Conservation (phyloP, 2,888 invertebrate genomes). For the Ecliptopera silaceata region DNA sequence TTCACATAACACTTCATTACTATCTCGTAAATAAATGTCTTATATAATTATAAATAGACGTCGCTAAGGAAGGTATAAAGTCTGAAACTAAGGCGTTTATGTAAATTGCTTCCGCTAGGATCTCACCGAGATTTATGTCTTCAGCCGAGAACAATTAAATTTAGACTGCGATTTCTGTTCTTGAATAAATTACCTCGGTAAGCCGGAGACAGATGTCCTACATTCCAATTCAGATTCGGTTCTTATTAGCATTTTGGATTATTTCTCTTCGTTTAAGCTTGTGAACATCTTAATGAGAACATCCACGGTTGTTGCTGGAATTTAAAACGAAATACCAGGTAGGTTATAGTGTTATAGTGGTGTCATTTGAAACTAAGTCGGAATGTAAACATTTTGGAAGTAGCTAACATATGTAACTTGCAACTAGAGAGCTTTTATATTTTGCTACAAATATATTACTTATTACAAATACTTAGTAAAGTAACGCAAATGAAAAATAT, state of each 20-base stretch:
- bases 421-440: too few relatives aligned
- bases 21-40: too few relatives aligned
- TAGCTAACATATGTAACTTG: too few relatives aligned
- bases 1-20: too few relatives aligned
- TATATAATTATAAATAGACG: slow-evolving; percentile 47
- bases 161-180: slow-evolving; percentile 65
- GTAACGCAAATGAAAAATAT: too few relatives aligned
- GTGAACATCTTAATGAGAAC: slow-evolving; percentile 18
- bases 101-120: slow-evolving; percentile 77
- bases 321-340: background rate
- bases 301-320: background rate
- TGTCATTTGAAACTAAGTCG: too few relatives aligned
- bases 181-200: slow-evolving; percentile 67
- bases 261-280: slow-evolving; percentile 25
- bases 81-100: slow-evolving; percentile 67
- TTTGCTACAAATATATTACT: too few relatives aligned
- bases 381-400: too few relatives aligned
- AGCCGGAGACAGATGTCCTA: slow-evolving; percentile 37
- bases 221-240: slow-evolving; percentile 33
- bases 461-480: too few relatives aligned
- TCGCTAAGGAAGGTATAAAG: slow-evolving; percentile 63
- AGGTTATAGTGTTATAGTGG: too few relatives aligned
- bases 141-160: slow-evolving; percentile 77
- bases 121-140: slow-evolving; percentile 74
- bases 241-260: slow-evolving; percentile 34